These are phyloP conservation scores for Orientallactaga bullata DNA, from an alignment of 2,113 vertebrate species.

Conservation along the genomic window DNA sequence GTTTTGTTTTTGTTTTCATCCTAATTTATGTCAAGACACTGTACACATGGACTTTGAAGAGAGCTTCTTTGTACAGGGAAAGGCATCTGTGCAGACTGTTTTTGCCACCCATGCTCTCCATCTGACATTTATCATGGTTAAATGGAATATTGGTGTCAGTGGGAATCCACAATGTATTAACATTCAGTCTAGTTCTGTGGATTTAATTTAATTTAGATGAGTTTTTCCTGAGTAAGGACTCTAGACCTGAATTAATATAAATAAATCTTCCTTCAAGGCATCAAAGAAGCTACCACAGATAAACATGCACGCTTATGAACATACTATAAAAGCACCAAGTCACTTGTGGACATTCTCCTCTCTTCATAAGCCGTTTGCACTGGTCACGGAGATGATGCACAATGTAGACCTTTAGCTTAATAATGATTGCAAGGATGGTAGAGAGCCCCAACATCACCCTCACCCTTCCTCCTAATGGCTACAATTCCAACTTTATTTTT, in stretches of 20 bases:
- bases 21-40: not conserved
- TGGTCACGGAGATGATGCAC: not conserved
- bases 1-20: not conserved
- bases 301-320: not conserved
- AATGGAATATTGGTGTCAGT: conserved; percentile 13
- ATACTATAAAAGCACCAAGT: not conserved
- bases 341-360: not conserved
- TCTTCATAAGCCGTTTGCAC: not conserved
- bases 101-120: not conserved
- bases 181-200: conserved; percentile 27
- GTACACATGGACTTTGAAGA: not conserved
- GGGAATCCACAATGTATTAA: conserved; percentile 45
- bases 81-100: not conserved
- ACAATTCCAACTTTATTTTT: not conserved
- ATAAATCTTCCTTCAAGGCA: conserved; percentile 5
- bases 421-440: fast-evolving
- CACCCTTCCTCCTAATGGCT: not conserved
- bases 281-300: not conserved
- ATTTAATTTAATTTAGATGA: conserved; percentile 51
- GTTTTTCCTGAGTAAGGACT: conserved; percentile 58
- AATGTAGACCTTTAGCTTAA: not conserved
- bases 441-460: not conserved
- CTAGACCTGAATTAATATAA: conserved; percentile 14
- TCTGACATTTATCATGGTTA: conserved; percentile 23
- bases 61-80: not conserved